Evolutionary conservation across 2,888 invertebrate genomes (phyloP), one percentile per base, ranked within the genome.

Genomic region (Argyresthia goedartella): DNA sequence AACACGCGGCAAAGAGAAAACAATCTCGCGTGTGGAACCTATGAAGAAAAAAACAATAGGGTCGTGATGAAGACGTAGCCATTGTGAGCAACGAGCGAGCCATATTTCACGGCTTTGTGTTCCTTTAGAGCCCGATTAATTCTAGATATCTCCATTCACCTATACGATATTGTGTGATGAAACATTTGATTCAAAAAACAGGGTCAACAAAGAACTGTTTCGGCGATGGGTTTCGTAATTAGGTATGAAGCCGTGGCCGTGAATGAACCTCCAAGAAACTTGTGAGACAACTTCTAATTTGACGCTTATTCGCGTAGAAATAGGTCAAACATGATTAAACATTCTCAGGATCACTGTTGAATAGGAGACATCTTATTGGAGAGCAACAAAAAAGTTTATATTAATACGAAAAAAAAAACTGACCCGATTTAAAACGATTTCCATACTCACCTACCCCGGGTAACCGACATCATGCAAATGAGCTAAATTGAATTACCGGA

Each of bases 401-500:
- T n/a, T n/a, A 25, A 25, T 25, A 25, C 6, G 3, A 25, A 25
- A 25, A 43, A 8, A 8, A 43, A 43, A 53, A 55, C 51, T 42
- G 50, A 52, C 54, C 56, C 58, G 55, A 60, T 56, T 60, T 59
- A 56, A 59, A 68, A 63, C 62, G 64, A 81, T 84, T 79, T 76
- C 77, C 81, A 81, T 79, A 76, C 76, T 81, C 82, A 85, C 85
- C 82, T 85, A 85, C 81, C 81, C 77, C 69, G 74, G 71, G 69
- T 69, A 69, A 64, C 65, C 68, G 71, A 76, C 85, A 81, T 84
- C 85, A 86, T 86, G 86, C 82, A 82, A 86, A 86, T 86, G 78
- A 62, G 76, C 74, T 81, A 86, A 86, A 86, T 86, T 86, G 86
- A 86, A 86, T 86, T 84, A 85, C 86, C 73, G 75, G 84, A 85